A percentile compares a stretch with the other conserved stretches of the same genome.
Evolutionary conservation across 1,140 invertebrate genomes (phyloP).

Genomic region (Vollenhovia emeryi): DNA sequence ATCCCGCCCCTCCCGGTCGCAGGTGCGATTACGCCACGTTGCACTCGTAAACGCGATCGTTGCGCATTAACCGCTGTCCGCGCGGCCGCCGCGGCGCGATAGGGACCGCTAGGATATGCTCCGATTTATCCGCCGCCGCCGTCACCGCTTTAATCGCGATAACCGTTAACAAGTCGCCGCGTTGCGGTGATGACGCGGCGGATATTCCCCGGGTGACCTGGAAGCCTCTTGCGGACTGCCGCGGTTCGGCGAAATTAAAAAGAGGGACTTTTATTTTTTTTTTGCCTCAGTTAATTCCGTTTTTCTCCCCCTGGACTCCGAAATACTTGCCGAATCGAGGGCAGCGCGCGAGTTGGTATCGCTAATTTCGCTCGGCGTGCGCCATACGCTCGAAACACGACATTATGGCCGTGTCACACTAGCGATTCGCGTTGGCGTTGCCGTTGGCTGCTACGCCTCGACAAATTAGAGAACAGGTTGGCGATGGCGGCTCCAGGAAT

Average conservation of each 20-base stretch:
- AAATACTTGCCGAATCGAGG: background rate
- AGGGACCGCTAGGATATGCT: slow-evolving; percentile 22
- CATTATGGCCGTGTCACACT: no score
- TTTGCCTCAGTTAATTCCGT: background rate
- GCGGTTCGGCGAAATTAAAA: background rate
- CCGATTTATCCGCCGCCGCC: slow-evolving; percentile 42
- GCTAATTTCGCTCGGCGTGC: background rate
- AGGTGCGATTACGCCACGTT: slow-evolving; percentile 59
- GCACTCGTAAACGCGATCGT: slow-evolving; percentile 55
- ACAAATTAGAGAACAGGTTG: no score
- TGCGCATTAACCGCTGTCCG: slow-evolving; percentile 53
- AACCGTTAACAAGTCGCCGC: slow-evolving; percentile 40
- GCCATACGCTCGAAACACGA: background rate
- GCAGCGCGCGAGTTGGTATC: background rate
- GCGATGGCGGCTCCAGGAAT: no score
- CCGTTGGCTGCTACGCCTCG: no score
- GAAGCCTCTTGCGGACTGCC: background rate
- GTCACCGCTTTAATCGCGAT: slow-evolving; percentile 41
- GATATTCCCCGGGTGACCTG: slow-evolving; percentile 32
- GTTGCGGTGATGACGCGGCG: slow-evolving; percentile 45
- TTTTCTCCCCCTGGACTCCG: background rate
- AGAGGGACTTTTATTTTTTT: background rate
- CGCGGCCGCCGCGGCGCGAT: background rate
- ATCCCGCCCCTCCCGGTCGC: slow-evolving; percentile 36
- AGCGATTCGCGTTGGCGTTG: no score